phyloP scores from a whole-genome alignment of 1,140 invertebrate species.

The Drosophila pseudoobscura region DNA sequence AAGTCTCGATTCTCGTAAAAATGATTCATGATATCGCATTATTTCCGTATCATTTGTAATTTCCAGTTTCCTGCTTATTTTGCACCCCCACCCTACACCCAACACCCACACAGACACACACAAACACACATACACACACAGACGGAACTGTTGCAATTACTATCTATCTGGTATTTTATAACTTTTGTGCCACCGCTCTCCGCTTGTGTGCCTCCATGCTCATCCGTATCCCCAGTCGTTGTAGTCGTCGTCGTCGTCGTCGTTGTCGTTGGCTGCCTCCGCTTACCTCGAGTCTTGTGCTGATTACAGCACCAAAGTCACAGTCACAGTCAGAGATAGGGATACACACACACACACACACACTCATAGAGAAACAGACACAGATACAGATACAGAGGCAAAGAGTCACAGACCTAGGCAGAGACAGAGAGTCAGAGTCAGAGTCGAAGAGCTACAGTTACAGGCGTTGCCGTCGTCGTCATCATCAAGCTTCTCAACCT shows the following conservation, averaged over 20 bases:
- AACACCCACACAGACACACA: slow-evolving; percentile 33
- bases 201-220: background rate
- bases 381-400: slow-evolving; percentile 12
- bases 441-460: slow-evolving; percentile 42
- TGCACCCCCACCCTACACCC: slow-evolving; percentile 38
- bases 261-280: slow-evolving; percentile 30
- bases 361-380: background rate
- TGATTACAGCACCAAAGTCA: slow-evolving; percentile 61
- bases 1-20: slow-evolving; percentile 80
- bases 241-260: background rate
- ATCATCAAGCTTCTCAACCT: slow-evolving; percentile 31
- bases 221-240: no score
- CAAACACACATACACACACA: slow-evolving; percentile 23
- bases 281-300: slow-evolving; percentile 35
- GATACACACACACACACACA: slow-evolving; percentile 18
- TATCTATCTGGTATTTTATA: slow-evolving; percentile 80
- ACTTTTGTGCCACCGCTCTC: slow-evolving; percentile 62
- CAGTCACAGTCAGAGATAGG: slow-evolving; percentile 23
- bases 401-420: background rate
- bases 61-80: slow-evolving; percentile 81
- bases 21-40: slow-evolving; percentile 82
- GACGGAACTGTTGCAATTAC: slow-evolving; percentile 64
- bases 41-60: slow-evolving; percentile 82
- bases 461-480: slow-evolving; percentile 30
- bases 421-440: slow-evolving; percentile 8